Percentiles rank a stretch among this genome's conserved stretches.
phyloP scores from a whole-genome alignment of 2,888 invertebrate genomes.

The Sphaeridia pumilis region DNA sequence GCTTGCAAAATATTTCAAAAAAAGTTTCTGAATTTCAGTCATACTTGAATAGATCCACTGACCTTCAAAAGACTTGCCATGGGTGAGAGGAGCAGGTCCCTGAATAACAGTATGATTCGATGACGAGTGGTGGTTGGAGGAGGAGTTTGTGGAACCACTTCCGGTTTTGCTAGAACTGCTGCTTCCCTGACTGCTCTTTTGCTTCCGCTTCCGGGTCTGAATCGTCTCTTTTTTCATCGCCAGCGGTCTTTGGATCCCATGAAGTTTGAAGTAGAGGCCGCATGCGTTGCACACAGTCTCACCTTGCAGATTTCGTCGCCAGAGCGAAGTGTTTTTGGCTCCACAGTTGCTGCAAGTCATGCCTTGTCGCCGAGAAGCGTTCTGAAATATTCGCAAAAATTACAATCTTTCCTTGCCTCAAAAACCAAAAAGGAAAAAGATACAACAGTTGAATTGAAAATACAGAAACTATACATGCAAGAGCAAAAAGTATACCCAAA shows the following conservation, averaged over 20 bases:
- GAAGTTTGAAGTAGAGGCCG: slow-evolving; percentile 70
- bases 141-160: slow-evolving; percentile 12
- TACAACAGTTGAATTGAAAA: too few species aligned
- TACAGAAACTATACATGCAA: too few species aligned
- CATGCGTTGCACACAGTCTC: slow-evolving; percentile 56
- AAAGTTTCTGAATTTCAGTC: not conserved
- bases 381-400: too few species aligned
- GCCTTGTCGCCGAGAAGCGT: slow-evolving; percentile 62
- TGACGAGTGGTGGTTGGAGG: not conserved
- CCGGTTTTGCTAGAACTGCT: slow-evolving; percentile 1
- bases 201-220: slow-evolving; percentile 90
- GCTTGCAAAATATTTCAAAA: too few species aligned
- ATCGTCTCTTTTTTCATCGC: slow-evolving; percentile 99
- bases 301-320: slow-evolving; percentile 57
- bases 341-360: slow-evolving; percentile 85
- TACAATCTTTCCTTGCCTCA: too few species aligned
- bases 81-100: not conserved
- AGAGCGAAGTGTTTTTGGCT: slow-evolving; percentile 82
- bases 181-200: slow-evolving; percentile 47
- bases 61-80: not conserved
- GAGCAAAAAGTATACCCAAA: slow-evolving; percentile 13
- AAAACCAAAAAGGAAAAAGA: too few species aligned
- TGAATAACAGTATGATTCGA: not conserved
- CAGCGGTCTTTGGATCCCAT: slow-evolving; percentile 65
- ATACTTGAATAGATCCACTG: not conserved